Evolutionary conservation across 2,797 vertebrate species (phyloP).

Genomic region (Balearica regulorum): DNA sequence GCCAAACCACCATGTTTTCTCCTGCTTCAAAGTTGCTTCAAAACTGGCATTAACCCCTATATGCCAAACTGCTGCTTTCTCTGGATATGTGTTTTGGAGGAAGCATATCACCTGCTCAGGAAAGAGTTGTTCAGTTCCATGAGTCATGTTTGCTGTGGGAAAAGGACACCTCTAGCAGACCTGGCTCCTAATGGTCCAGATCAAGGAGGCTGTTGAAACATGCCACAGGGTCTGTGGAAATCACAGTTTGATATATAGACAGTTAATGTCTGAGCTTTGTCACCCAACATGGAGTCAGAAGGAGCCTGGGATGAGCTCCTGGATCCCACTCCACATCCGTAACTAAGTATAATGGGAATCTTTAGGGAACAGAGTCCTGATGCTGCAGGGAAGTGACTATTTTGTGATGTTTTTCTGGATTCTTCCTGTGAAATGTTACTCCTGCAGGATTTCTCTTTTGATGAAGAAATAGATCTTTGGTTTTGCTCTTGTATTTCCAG

Average conservation of each 20-base stretch:
- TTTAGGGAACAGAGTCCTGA: not conserved
- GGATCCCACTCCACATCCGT: accelerated
- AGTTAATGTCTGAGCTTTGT: not conserved
- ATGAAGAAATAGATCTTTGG: not conserved
- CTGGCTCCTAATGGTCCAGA: not conserved
- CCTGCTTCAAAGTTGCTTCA: not conserved
- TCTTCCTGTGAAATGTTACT: not conserved
- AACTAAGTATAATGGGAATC: not conserved
- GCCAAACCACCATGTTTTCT: not conserved
- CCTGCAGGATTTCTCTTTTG: conserved; percentile 5
- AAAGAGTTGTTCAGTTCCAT: not conserved
- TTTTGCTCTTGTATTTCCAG: not conserved
- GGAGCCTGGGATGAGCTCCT: not conserved
- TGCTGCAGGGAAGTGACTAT: not conserved
- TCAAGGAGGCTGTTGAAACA: not conserved
- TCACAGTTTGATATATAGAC: not conserved
- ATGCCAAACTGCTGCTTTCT: not conserved
- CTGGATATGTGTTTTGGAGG: not conserved
- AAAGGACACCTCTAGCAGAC: not conserved
- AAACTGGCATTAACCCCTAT: not conserved
- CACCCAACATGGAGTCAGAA: not conserved
- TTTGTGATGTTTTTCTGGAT: not conserved
- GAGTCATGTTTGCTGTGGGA: not conserved
- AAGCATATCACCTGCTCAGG: not conserved
- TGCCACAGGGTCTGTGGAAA: not conserved